A percentile compares a stretch with the other conserved stretches of the same genome.
These are phyloP conservation scores for Neoarius graeffei DNA, from an alignment of 2,113 vertebrate species.

Conservation along the genomic window DNA sequence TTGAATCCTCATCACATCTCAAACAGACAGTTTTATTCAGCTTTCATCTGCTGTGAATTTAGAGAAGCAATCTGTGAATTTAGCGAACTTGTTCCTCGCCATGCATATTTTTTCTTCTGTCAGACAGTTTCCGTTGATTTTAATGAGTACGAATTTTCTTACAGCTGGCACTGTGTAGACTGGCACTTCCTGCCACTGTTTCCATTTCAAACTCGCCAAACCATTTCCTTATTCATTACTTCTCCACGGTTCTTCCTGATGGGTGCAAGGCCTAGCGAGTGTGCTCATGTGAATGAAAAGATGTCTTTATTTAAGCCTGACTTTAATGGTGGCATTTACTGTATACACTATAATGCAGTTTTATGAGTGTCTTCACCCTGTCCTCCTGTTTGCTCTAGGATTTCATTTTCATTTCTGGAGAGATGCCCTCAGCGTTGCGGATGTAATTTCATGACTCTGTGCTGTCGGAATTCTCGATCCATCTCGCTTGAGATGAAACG, in stretches of 20 bases:
- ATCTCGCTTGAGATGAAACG: conserved; percentile 54
- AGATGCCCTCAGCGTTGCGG: conserved; percentile 62
- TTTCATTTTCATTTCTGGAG: conserved; percentile 62
- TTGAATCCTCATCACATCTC: conserved; percentile 3
- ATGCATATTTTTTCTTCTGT: conserved; percentile 8
- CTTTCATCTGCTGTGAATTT: conserved; percentile 23
- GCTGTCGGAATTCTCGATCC: conserved; percentile 61
- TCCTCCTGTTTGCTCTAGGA: conserved; percentile 49
- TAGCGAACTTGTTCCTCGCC: conserved; percentile 16
- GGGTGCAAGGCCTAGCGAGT: conserved; percentile 23
- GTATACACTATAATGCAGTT: conserved; percentile 22
- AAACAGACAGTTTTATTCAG: conserved; percentile 12
- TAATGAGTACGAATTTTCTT: conserved; percentile 13
- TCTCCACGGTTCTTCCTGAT: conserved; percentile 32
- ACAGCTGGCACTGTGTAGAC: conserved; percentile 25
- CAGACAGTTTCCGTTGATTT: conserved; percentile 1
- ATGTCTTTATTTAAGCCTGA: conserved; percentile 42
- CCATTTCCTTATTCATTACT: conserved; percentile 45
- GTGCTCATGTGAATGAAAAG: conserved; percentile 29
- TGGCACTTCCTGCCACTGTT: conserved; percentile 31
- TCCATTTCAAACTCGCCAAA: conserved; percentile 39
- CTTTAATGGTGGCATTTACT: conserved; percentile 38
- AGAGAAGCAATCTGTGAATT: background rate
- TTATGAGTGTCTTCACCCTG: conserved; percentile 24
- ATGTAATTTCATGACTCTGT: conserved; percentile 68